Evolutionary conservation across 53 echinoderm and acorn worm species (phyloP).

Genomic region (Astropecten irregularis): DNA sequence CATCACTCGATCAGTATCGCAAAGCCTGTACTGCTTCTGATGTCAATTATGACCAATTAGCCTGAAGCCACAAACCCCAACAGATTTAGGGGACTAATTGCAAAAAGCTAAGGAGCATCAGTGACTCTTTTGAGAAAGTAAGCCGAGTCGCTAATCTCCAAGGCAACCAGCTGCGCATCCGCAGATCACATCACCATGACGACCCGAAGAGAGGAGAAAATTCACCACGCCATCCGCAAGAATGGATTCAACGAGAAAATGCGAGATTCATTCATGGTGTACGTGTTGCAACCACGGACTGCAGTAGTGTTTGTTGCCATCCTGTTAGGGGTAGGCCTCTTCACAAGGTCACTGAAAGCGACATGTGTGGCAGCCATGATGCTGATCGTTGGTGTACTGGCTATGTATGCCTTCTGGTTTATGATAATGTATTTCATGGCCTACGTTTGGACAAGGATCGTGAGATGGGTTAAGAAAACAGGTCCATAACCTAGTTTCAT

Average conservation of each 20-base stretch:
- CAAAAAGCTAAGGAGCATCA: too few species aligned
- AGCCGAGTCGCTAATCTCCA: too few species aligned
- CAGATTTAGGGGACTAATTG: too few species aligned
- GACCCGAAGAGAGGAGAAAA: conserved; percentile 37
- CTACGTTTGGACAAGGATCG: conserved; percentile 16
- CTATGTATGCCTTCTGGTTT: conserved; percentile 6
- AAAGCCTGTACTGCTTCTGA: too few species aligned
- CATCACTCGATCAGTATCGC: too few species aligned
- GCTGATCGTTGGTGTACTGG: background rate
- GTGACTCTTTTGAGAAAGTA: too few species aligned
- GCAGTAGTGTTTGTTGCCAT: background rate
- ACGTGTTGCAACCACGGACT: conserved; percentile 10
- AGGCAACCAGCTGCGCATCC: too few species aligned
- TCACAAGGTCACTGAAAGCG: conserved; percentile 7
- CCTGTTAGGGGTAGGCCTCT: background rate
- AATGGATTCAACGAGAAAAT: conserved; percentile 19
- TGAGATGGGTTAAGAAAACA: conserved; percentile 21
- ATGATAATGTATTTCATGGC: conserved; percentile 13
- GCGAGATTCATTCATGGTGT: conserved; percentile 6
- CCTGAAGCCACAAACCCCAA: too few species aligned
- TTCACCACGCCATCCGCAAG: conserved; percentile 20
- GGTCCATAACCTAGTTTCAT: background rate
- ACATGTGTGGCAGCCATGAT: conserved; percentile 1
- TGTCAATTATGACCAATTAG: too few species aligned
- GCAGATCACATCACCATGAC: too few species aligned